phyloP scores from a whole-genome alignment of 1,140 invertebrate genomes.

The Eumeta japonica region DNA sequence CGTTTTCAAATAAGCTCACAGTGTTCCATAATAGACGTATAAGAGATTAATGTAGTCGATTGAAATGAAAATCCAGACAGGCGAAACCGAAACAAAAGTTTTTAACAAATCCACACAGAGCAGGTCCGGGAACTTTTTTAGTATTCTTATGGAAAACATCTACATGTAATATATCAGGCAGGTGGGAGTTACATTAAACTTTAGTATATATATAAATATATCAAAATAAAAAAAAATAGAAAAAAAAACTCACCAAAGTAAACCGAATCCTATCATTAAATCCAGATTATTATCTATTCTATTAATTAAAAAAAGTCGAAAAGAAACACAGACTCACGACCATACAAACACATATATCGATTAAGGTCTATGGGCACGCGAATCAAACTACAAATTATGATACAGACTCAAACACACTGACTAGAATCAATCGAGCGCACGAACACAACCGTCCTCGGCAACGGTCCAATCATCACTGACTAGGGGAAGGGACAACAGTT shows the following conservation, averaged over 20 bases:
- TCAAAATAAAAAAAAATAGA: slow-evolving; percentile 4
- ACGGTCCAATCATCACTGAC: slow-evolving; percentile 50
- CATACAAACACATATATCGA: slow-evolving; percentile 24
- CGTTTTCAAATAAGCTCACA: too few relatives aligned
- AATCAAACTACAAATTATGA: background rate
- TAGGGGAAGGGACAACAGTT: slow-evolving; percentile 43
- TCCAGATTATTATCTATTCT: slow-evolving; percentile 20
- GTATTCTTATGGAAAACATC: too few relatives aligned
- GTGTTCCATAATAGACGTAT: too few relatives aligned
- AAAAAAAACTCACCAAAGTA: slow-evolving; percentile 42
- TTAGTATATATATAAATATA: too few relatives aligned
- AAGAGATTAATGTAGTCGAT: too few relatives aligned
- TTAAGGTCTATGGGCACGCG: slow-evolving; percentile 10
- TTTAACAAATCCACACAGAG: too few relatives aligned
- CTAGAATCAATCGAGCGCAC: slow-evolving; percentile 39
- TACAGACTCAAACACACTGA: slow-evolving; percentile 23
- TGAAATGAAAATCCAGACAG: too few relatives aligned
- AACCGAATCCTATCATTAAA: slow-evolving; percentile 53
- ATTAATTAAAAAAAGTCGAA: slow-evolving; percentile 18
- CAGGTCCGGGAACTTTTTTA: too few relatives aligned
- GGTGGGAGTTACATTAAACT: too few relatives aligned
- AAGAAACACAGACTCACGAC: slow-evolving; percentile 11
- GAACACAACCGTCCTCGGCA: slow-evolving; percentile 41
- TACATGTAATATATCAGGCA: too few relatives aligned
- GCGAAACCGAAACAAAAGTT: too few relatives aligned